phyloP scores from a whole-genome alignment of 1,140 invertebrate species.

The Venustaconcha ellipsiformis region DNA sequence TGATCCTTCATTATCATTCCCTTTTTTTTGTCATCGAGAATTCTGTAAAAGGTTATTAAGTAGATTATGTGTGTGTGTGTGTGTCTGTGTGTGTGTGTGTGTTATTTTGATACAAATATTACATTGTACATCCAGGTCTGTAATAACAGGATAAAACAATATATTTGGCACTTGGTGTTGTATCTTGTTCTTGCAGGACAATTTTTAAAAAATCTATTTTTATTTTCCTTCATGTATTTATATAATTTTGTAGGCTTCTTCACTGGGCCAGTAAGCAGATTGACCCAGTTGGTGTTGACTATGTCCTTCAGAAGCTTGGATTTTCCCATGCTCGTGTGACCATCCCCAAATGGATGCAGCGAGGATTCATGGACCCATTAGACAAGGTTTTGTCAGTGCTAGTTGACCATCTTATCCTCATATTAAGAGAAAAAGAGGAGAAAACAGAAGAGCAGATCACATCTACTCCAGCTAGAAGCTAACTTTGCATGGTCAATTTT shows the following conservation, averaged over 20 bases:
- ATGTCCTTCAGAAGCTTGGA: conserved; percentile 95
- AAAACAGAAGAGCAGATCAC: conserved; percentile 23
- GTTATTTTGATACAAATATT: no score
- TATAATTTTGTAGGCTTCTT: conserved; percentile 75
- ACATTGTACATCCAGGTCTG: no score
- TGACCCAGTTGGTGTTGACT: conserved; percentile 97
- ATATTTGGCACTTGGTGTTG: no score
- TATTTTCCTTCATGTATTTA: neutral
- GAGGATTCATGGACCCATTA: conserved; percentile 94
- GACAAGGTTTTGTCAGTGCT: conserved; percentile 66
- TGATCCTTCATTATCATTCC: no score
- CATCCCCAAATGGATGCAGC: conserved; percentile 99
- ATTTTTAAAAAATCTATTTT: no score
- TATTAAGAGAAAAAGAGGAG: conserved; percentile 52
- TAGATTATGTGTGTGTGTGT: no score
- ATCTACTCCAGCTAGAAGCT: no score
- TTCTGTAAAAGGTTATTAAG: no score
- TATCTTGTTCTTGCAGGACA: no score
- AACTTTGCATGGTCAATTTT: neutral
- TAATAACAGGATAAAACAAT: no score
- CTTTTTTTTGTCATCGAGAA: no score
- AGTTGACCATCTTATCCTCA: conserved; percentile 60
- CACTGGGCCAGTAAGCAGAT: conserved; percentile 94
- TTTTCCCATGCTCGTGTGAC: conserved; percentile 97
- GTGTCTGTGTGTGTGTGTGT: no score